Evolutionary conservation across 2,888 invertebrate genomes (phyloP).

Genomic region (Nineta flava): DNA sequence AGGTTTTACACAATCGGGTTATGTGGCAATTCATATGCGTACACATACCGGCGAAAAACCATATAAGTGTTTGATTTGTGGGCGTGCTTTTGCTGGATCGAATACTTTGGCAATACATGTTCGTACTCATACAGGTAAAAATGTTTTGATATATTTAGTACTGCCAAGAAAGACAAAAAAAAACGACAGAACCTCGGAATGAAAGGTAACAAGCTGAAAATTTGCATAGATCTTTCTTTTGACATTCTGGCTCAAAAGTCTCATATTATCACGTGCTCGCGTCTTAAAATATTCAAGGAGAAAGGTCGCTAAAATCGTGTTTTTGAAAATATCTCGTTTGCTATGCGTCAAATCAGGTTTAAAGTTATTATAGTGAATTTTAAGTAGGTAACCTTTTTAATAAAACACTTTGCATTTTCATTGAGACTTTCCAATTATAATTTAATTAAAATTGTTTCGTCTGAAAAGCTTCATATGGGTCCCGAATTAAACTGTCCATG

Average conservation of each 20-base stretch:
- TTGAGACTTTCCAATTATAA: background rate
- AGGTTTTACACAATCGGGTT: conserved; percentile 30
- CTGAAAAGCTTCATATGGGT: background rate
- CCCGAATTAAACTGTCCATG: too few relatives aligned
- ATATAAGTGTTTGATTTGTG: conserved; percentile 27
- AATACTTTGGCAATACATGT: conserved; percentile 28
- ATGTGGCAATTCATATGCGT: conserved; percentile 29
- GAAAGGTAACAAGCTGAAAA: background rate
- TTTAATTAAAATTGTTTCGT: background rate
- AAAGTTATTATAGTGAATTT: too few relatives aligned
- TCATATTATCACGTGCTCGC: too few relatives aligned
- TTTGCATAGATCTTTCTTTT: too few relatives aligned
- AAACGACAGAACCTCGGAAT: background rate
- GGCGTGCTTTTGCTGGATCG: conserved; percentile 29
- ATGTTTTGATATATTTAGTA: background rate
- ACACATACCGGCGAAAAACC: conserved; percentile 29
- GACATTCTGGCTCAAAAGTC: too few relatives aligned
- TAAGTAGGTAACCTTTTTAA: too few relatives aligned
- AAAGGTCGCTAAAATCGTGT: too few relatives aligned
- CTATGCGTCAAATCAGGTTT: background rate
- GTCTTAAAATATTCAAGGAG: too few relatives aligned
- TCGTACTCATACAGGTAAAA: conserved; percentile 14
- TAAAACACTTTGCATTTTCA: background rate
- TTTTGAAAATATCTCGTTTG: too few relatives aligned
- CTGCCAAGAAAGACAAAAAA: background rate